Base-by-base conservation (phyloP, 1,140 invertebrate genomes). In the Tenebrio molitor region DNA sequence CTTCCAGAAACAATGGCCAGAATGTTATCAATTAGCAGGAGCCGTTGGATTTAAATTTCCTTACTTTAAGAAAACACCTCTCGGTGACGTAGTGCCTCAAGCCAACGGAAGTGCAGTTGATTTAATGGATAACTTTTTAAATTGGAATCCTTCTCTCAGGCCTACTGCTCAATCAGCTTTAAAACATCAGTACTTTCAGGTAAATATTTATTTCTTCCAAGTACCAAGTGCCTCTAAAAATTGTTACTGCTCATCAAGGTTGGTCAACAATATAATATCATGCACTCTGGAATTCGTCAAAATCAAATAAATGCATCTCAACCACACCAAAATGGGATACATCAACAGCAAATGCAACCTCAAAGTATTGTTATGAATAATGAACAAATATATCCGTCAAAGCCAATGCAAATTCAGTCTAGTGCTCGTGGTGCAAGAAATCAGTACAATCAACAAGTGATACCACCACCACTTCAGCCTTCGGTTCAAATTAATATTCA, bases 21-120 rank as follows among this genome's bases (percentile, higher is more conserved):
- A 99, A 79, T 97, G 97, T 1, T 95, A 95, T 83, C 91, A 94
- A 71, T 85, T 99, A 46, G 97, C 98, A 0, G 88, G 92, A 1
- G 91, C 92, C 34, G 96, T 99, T 89, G 98, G 99, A 79, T 99
- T 99, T 81, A 94, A 95, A 72, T 99, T 99, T 86, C 97, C 97
- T 3, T 91, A 94, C 78, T 93, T 95, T 78, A 87, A 88, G 0
- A 88, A 90, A 78, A 94, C 94, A 14, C 90, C 92, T 7, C 85
- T 99, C 16, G 88, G 89, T 66, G 88, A 91, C 46, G 84, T 98
- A 6, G 92, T 99, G 66, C 91, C 93, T 1, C 92, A 95, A 78
- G 94, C 95, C 6, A 92, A 93, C 81, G 85, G 89, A 46, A 91
- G 97, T 12, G 96, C 92, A 1, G 88, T 99, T 17, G 88, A 91